Evolutionary conservation across 2,888 invertebrate species (phyloP), one percentile per base, ranked within the genome.

Genomic region (Mechanitis mazaeus): DNA sequence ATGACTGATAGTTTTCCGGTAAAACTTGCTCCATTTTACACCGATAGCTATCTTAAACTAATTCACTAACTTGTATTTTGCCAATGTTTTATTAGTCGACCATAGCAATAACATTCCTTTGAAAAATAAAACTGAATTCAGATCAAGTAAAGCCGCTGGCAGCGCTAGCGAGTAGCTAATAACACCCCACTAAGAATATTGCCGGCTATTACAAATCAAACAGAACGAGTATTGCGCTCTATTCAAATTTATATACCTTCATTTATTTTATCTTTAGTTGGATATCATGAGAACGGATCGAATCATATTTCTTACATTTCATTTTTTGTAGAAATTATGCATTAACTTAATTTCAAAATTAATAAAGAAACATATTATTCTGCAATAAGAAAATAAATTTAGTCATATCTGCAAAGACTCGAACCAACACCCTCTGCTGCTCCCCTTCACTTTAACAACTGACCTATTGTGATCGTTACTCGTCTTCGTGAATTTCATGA

Each of bases 141-240:
- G 86, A 85, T 83, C 84, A 76, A 75, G 75, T 72, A 71, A 75
- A 75, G 84, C 87, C 86, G 78, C 79, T 66, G 83, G 86, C 83
- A 61, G 73, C 72, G 68, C 76, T 75, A 75, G 75, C 79, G 72
- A 79, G 75, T 80, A 77, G 79, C 80, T 87, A 87, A 87, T 87
- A 85, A 85, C 86, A 85, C 82, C 82, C 82, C 79, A 74, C 81
- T 73, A 74, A 77, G 79, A 81, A 81, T 82, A 85, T 81, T 81
- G 82, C 83, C 80, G 80, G 81, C 83, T 77, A 78, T 82, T 83
- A 82, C 85, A 87, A 87, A 87, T 85, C 81, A 87, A 81, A 82
- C 75, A 63, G 78, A 82, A 80, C 84, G 77, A 76, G 79, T 81
- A 80, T 78, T 77, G 71, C 74, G 77, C 75, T 83, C 80, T 78